Conservation (phyloP, 2,888 invertebrate genomes). For the Caenorhabditis sp. region DNA sequence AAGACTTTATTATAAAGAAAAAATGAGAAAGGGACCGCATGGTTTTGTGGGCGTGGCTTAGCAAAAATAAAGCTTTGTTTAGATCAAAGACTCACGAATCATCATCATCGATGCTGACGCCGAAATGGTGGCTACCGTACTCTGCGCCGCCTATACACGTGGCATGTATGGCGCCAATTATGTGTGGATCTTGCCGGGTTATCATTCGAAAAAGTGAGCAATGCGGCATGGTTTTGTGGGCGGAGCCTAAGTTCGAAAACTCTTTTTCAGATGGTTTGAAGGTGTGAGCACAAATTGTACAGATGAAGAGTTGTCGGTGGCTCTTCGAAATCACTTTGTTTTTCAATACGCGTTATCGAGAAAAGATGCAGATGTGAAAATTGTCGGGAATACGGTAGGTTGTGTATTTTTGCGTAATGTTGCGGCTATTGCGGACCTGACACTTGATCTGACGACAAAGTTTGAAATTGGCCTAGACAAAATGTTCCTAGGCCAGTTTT, state of each 20-base stretch:
- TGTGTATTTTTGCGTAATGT: too few relatives aligned
- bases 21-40: too few relatives aligned
- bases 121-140: constrained; percentile 82
- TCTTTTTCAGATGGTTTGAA: constrained; percentile 25
- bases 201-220: constrained; percentile 67
- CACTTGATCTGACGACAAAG: too few relatives aligned
- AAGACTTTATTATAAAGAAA: too few relatives aligned
- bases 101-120: constrained; percentile 96
- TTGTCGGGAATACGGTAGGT: constrained; percentile 51
- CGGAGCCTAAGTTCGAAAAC: background rate
- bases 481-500: too few relatives aligned
- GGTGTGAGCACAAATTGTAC: constrained; percentile 33
- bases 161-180: constrained; percentile 86
- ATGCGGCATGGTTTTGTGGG: constrained; percentile 6
- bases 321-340: constrained; percentile 78
- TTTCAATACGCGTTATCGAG: constrained; percentile 64
- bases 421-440: too few relatives aligned
- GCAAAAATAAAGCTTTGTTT: constrained; percentile 17
- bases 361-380: constrained; percentile 39
- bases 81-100: constrained; percentile 87
- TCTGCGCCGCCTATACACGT: constrained; percentile 70
- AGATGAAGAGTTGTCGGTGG: constrained; percentile 21
- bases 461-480: too few relatives aligned
- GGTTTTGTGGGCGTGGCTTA: too few relatives aligned
- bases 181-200: constrained; percentile 91